Evolutionary conservation across 2,888 invertebrate genomes (phyloP), one percentile per base, ranked within the genome.

Genomic region (Himalopsyche kuldschensis): DNA sequence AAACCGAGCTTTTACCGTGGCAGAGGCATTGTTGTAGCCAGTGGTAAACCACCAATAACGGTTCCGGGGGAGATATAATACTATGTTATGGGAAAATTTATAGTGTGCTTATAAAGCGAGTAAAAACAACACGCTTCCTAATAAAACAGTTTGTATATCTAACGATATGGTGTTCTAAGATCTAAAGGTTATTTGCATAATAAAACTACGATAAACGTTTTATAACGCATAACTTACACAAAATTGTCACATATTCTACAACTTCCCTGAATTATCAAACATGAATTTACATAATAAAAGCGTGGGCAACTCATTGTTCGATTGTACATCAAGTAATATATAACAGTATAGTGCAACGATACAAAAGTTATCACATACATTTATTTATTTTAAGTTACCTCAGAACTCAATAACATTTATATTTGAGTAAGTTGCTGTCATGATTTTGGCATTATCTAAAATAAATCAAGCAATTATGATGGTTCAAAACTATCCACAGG

Each of bases 21-120:
- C 32, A 35, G 20, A 76, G 35, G 76, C 76, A 78, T 46, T 78
- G 35, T 46, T 78, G 41, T 46, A 78, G 78, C 41, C 46, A 47
- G 46, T 46, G 78, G 78, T 78, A 27, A 46, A 30, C 78, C 78
- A 46, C 78, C 78, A 78, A 78, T 78, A 78, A 78, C 78, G 46
- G 69, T 69, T 46, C 46, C 41, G 20, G 46, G 17, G 17, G 78
- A 78, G 46, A 46, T 78, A 46, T 78, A 47, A 46, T 69, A 27
- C 69, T 69, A 27, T 27, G 41, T 46, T 78, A 30, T 30, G 46
- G 24, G 46, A 17, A 78, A 78, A 78, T 78, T 78, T 78, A 78
- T 46, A 4, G 46, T 20, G 41, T 47, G 78, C 69, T 27, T 69
- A 69, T 69, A 69, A 69, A 27, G 69, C 69, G 27, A 69, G 69